phyloP scores from a whole-genome alignment of 1,140 invertebrate species.

The Tetranychus cinnabarinus region DNA sequence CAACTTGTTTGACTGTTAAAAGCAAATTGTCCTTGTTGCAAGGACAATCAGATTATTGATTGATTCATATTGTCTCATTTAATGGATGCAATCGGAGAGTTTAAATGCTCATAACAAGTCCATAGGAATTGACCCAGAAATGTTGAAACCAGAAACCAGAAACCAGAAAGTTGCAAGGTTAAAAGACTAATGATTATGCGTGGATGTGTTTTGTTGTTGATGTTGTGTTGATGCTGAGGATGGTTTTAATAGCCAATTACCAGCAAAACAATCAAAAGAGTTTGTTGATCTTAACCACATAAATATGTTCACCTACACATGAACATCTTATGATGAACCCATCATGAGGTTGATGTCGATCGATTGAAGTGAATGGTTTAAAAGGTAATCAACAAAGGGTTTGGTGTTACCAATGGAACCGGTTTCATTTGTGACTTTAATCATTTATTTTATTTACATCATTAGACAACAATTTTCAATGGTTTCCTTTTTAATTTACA shows the following conservation, averaged over 20 bases:
- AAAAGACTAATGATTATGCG: not conserved
- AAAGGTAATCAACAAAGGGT: not conserved
- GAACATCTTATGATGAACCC: not conserved
- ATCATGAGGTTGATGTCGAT: not conserved
- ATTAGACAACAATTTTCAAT: too few species aligned
- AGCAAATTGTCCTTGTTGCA: too few species aligned
- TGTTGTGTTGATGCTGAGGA: too few species aligned
- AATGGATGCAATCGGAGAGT: too few species aligned
- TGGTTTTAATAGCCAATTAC: too few species aligned
- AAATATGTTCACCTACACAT: not conserved
- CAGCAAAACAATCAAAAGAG: not conserved
- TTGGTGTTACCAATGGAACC: not conserved
- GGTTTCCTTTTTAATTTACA: too few species aligned
- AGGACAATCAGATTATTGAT: too few species aligned
- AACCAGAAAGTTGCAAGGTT: not conserved
- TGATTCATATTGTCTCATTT: too few species aligned
- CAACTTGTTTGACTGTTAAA: too few species aligned
- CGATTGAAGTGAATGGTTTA: not conserved
- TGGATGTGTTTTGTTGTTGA: not conserved
- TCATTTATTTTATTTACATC: too few species aligned
- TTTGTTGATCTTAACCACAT: not conserved
- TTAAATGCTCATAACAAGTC: too few species aligned
- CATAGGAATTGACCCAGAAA: too few species aligned
- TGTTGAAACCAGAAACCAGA: not conserved
- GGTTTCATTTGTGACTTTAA: not conserved